phyloP scores from a whole-genome alignment of 2,113 vertebrate species.

The Muscicapa adusta region DNA sequence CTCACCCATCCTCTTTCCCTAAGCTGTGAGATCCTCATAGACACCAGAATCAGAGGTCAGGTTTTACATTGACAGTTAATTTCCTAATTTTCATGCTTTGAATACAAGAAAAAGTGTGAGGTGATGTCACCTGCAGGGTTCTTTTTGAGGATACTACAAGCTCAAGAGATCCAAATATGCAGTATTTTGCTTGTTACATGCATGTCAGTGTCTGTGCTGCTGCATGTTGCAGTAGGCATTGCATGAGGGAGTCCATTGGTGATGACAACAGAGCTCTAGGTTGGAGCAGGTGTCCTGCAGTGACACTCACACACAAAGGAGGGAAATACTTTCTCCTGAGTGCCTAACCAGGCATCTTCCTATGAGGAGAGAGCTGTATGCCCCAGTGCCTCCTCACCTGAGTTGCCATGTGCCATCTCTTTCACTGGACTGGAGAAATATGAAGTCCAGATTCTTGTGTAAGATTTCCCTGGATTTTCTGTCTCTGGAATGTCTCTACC shows the following conservation, averaged over 20 bases:
- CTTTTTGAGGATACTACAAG: not conserved
- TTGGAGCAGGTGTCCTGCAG: not conserved
- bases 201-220: not conserved
- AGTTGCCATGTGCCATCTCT: not conserved
- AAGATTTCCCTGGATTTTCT: not conserved
- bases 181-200: rapidly evolving
- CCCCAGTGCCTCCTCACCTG: not conserved
- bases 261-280: not conserved
- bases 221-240: not conserved
- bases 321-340: not conserved
- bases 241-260: rapidly evolving
- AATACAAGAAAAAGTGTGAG: rapidly evolving
- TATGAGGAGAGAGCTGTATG: not conserved
- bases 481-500: rapidly evolving
- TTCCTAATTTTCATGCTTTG: not conserved
- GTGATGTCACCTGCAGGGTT: not conserved
- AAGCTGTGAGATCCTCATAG: not conserved
- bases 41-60: not conserved
- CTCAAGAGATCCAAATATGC: not conserved
- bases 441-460: not conserved
- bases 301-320: rapidly evolving
- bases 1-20: not conserved
- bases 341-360: not conserved
- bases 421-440: not conserved
- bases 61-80: not conserved